phyloP scores from a whole-genome alignment of 1,140 invertebrate genomes.

The Zaprionus gabonicus region DNA sequence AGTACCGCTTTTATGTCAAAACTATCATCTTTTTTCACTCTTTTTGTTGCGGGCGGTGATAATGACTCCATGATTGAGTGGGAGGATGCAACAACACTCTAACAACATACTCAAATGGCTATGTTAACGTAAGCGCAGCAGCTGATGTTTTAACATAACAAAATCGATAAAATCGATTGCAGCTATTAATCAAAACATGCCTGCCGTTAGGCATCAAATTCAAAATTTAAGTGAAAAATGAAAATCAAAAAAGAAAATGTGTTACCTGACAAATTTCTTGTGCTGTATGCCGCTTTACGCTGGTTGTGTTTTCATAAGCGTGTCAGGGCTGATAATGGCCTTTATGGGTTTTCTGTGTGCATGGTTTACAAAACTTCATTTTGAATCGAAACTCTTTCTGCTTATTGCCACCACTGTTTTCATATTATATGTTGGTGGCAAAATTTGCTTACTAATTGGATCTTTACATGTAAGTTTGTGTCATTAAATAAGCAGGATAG shows the following conservation, averaged over 20 bases:
- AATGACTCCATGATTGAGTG: conserved; percentile 41
- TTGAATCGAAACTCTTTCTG: background rate
- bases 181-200: background rate
- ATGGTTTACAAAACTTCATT: background rate
- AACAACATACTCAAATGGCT: background rate
- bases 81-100: background rate
- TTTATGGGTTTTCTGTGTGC: background rate
- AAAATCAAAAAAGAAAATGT: conserved; percentile 3
- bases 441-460: background rate
- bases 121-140: background rate
- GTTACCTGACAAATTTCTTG: conserved; percentile 21
- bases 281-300: conserved; percentile 26
- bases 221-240: background rate
- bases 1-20: conserved; percentile 85
- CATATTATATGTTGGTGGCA: background rate
- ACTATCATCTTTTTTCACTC: conserved; percentile 27
- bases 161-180: conserved; percentile 2
- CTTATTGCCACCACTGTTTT: background rate
- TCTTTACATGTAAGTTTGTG: background rate
- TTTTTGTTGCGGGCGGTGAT: conserved; percentile 51
- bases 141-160: background rate
- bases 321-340: background rate
- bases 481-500: background rate
- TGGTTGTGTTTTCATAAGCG: conserved; percentile 33
- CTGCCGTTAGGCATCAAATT: conserved; percentile 6